These are phyloP conservation scores for Eristalis arbustorum DNA, from an alignment of 2,888 invertebrate species.

Conservation along the genomic window DNA sequence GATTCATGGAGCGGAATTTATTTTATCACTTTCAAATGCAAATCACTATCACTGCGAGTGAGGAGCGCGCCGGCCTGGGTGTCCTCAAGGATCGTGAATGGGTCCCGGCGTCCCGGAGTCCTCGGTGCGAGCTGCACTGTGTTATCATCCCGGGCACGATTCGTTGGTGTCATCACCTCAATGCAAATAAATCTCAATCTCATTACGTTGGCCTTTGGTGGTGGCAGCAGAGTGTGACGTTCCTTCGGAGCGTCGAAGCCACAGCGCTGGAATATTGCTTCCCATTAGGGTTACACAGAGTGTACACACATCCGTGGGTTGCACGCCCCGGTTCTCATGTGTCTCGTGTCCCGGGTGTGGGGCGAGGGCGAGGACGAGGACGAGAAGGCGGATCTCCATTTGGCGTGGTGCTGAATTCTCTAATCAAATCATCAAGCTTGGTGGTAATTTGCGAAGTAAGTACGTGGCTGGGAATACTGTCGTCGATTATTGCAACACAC, in stretches of 20 bases:
- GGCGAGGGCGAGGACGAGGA: not conserved
- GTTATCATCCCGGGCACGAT: conserved; percentile 59
- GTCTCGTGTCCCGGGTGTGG: not conserved
- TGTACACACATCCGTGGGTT: conserved; percentile 9
- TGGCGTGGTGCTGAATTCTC: conserved; percentile 40
- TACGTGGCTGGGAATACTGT: conserved; percentile 54
- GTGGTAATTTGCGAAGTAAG: conserved; percentile 59
- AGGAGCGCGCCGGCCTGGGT: conserved; percentile 12
- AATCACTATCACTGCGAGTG: conserved; percentile 48
- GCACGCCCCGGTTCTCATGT: conserved; percentile 6
- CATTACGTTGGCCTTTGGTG: conserved; percentile 59
- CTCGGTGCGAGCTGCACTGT: conserved; percentile 37
- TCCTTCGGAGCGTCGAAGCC: not conserved
- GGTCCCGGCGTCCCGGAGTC: conserved; percentile 10
- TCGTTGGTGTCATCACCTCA: conserved; percentile 60
- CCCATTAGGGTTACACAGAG: conserved; percentile 22
- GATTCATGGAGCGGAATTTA: conserved; percentile 61
- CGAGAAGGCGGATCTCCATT: conserved; percentile 7
- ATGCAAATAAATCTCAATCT: conserved; percentile 68
- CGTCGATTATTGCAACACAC: conserved; percentile 22
- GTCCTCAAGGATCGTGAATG: conserved; percentile 35
- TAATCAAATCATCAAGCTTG: conserved; percentile 62
- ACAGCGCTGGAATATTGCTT: conserved; percentile 40
- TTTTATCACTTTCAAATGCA: conserved; percentile 69
- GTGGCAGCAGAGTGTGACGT: conserved; percentile 23